phyloP scores from a whole-genome alignment of 2,113 vertebrate species.

The Anolis carolinensis region DNA sequence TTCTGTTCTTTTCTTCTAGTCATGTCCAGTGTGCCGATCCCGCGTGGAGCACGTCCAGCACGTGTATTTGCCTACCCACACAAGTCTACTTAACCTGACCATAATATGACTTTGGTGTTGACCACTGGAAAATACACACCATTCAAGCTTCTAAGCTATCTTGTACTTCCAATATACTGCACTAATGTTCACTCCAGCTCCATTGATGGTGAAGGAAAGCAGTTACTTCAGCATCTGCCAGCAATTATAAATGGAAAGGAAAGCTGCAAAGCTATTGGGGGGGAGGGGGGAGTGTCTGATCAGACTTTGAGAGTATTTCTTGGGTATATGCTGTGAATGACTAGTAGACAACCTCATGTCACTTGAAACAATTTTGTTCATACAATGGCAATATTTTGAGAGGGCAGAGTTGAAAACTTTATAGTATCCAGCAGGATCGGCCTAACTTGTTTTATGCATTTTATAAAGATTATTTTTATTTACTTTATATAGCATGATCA shows the following conservation, averaged over 20 bases:
- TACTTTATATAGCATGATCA: conserved; percentile 62
- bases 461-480: conserved; percentile 50
- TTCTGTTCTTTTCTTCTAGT: conserved; percentile 73
- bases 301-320: conserved; percentile 35
- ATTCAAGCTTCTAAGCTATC: conserved; percentile 40
- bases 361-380: conserved; percentile 41
- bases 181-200: conserved; percentile 60
- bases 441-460: conserved; percentile 59
- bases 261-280: conserved; percentile 1
- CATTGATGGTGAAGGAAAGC: conserved; percentile 62
- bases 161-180: conserved; percentile 62
- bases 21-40: conserved; percentile 92
- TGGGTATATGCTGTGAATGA: conserved; percentile 47
- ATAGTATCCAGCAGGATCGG: conserved; percentile 38
- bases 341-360: conserved; percentile 33
- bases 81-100: conserved; percentile 92
- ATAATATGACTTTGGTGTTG: conserved; percentile 70
- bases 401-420: conserved; percentile 33
- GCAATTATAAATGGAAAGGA: conserved; percentile 36
- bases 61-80: conserved; percentile 94
- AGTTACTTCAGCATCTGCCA: conserved; percentile 55
- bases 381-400: conserved; percentile 55
- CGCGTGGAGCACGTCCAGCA: conserved; percentile 93
- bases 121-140: not conserved
- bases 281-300: not conserved